Conservation (phyloP, 1,140 invertebrate species). For the Drosophila rhopaloa region DNA sequence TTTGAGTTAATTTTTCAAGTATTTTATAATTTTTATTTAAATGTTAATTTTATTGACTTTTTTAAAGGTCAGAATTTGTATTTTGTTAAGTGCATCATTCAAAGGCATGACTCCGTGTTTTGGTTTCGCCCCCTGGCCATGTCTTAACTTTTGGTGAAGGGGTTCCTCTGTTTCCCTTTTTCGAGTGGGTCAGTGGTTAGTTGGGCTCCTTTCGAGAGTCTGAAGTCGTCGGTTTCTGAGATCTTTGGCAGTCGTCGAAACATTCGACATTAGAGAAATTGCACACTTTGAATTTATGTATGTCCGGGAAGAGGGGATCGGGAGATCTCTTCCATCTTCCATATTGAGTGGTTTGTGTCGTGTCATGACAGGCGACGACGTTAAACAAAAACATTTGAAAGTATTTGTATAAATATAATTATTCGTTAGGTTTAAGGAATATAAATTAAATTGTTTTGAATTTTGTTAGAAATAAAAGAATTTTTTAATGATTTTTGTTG, state of each 20-base stretch:
- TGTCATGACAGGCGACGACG: constrained; percentile 45
- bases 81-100: constrained; percentile 1
- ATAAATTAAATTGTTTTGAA: too few relatives aligned
- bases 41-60: not conserved
- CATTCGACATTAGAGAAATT: constrained; percentile 42
- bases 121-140: constrained; percentile 23
- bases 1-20: too few relatives aligned
- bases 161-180: constrained; percentile 17
- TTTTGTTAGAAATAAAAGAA: too few relatives aligned
- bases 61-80: not conserved
- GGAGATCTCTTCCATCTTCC: constrained; percentile 12
- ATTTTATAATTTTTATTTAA: not conserved
- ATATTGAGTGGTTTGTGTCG: constrained; percentile 42
- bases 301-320: constrained; percentile 7
- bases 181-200: constrained; percentile 50
- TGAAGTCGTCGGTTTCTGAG: not conserved
- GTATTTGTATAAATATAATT: too few relatives aligned
- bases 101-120: not conserved
- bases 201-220: constrained; percentile 17
- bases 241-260: constrained; percentile 4
- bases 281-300: constrained; percentile 60
- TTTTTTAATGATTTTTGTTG: not conserved
- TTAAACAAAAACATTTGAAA: constrained; percentile 45
- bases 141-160: constrained; percentile 1
- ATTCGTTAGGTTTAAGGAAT: too few relatives aligned